Base-by-base conservation (phyloP, 2,113 vertebrate genomes). In the Laterallus jamaicensis region DNA sequence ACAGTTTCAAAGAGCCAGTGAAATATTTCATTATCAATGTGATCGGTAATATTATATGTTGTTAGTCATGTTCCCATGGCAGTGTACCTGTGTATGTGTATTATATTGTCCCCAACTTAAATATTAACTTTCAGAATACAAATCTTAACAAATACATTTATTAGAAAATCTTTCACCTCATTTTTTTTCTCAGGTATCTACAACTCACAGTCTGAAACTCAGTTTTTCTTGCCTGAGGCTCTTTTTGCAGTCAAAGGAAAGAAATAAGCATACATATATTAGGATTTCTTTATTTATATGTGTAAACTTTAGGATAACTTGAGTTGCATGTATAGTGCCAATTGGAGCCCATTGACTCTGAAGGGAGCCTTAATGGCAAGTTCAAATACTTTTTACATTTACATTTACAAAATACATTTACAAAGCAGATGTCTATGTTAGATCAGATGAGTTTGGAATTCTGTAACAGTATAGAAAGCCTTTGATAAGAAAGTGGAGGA, bases 301-400 rank as follows among this genome's bases (percentile, higher is more conserved):
- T 25, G 24, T 49, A 82, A 84, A 71, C 31, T 60, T 47, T 24
- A 68, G 3, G 12, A 52, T 50, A 78, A 66, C 15, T 4, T 21
- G 11, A 59, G 21, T 31, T 74, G 11, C 35, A 59, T 0, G 0
- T 50, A 12, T 7, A 63, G 11, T 29, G 19, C 8, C 37, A 71
- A 3, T 60, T 73, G 73, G 52, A 77, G 44, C 49, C 35, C 40
- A 3, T 22, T 44, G 32, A 40, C 32, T 70, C 40, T 62, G 71
- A 82, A 69, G 39, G 15, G 3, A 90, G 6, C 11, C 85, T 92
- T 67, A 28, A 67, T 42, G 19, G 40, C 12, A 86, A 77, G n/a
- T 18, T 90, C 32, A 76, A 84, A 68, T 22, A 88, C 4, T 35
- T 35, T 35, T 35, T 35, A 35, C 35, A 35, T 35, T 35, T 35